Evolutionary conservation across 2,113 vertebrate genomes (phyloP).

Genomic region (Casuarius casuarius): DNA sequence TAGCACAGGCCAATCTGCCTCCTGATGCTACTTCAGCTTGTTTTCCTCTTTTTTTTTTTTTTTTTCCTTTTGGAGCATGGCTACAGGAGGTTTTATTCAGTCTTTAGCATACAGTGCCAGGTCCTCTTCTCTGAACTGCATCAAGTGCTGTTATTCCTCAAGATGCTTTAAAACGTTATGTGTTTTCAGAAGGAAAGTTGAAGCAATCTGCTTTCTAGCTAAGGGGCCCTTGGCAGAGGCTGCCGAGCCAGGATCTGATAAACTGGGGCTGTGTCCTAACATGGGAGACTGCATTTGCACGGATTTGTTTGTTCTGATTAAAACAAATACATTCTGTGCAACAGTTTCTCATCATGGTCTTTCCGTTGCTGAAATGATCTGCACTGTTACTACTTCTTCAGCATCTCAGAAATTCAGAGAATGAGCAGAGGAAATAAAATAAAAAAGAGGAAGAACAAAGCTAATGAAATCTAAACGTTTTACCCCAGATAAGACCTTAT

Average conservation of each 20-base stretch:
- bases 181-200: neutral
- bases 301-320: neutral
- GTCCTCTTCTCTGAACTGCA: neutral
- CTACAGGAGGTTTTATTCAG: neutral
- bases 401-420: neutral
- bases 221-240: neutral
- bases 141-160: constrained; percentile 7
- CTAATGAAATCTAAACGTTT: neutral
- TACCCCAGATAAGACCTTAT: neutral
- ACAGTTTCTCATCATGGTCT: neutral
- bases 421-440: constrained; percentile 23
- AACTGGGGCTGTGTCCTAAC: neutral
- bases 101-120: neutral
- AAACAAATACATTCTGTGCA: neutral
- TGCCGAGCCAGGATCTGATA: neutral
- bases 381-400: neutral
- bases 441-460: neutral
- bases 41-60: neutral
- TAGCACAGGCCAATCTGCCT: constrained; percentile 49
- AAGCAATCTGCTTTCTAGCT: neutral
- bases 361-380: neutral
- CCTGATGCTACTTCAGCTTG: constrained; percentile 14
- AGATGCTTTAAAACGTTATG: neutral
- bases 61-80: neutral
- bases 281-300: neutral